Base-by-base conservation (phyloP, 1,140 invertebrate genomes). In the Dryas iulia region DNA sequence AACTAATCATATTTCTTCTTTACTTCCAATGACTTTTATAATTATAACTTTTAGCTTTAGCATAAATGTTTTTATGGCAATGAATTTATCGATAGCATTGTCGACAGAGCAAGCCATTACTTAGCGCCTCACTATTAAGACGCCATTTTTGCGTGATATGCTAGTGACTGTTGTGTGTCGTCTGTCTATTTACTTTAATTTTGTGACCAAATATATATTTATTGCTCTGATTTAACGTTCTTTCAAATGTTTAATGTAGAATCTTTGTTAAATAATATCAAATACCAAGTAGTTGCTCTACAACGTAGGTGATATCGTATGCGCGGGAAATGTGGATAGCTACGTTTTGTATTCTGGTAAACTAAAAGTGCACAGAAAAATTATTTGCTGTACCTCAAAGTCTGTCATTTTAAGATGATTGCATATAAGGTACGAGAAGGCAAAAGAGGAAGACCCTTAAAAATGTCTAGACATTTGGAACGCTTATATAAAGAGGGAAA, bases 281-380 rank as follows among this genome's bases (percentile, higher is more conserved):
- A 60, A 70, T 59, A 75, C 33, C 39, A 23, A 63, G 59, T 35
- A 56, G 67, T 67, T 62, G 12, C 66, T 64, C 11, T 69, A 53
- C 76, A 77, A 47, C 72, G 57, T 60, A 66, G 62, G 59, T 71
- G 61, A 76, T 72, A 81, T 86, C 66, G 66, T 72, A 75, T 89
- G 89, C 87, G 90, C 90, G 90, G 90, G 90, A 92, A 92, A 92
- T 90, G 89, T 92, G 83, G 79, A 79, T 79, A 79, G 81, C 78
- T 79, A 77, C 76, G 73, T 80, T 82, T 82, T 74, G 70, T 77
- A 77, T 63, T 81, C 61, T 61, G 28, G 69, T 75, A 68, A 69
- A 69, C 56, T 75, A 71, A 33, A 71, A 63, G 18, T 39, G 39
- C 56, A 71, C 26, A 24, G 3, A 62, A 56, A 47, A 21, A 47